These are phyloP conservation scores for Chrysopilus asiliformis DNA, from an alignment of 2,888 invertebrate genomes.

Conservation along the genomic window DNA sequence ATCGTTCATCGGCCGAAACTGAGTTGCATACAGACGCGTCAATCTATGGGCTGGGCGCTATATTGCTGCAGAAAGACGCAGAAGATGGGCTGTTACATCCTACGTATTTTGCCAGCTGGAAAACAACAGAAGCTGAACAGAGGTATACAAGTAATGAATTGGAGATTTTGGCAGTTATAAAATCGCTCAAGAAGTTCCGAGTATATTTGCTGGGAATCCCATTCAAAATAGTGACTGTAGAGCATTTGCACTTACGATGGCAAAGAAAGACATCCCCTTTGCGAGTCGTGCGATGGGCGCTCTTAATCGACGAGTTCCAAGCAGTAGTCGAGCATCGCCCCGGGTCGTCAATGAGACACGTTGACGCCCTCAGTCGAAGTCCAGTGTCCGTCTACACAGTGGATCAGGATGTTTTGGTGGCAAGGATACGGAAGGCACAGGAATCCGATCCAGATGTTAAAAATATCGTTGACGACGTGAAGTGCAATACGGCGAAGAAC, in stretches of 20 bases:
- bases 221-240: slow-evolving; percentile 9
- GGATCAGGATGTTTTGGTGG: no score
- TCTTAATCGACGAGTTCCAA: slow-evolving; percentile 2
- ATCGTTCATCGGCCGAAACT: slow-evolving; percentile 11
- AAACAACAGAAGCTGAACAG: neutral
- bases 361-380: slow-evolving; percentile 13
- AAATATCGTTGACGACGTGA: neutral
- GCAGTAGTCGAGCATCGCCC: slow-evolving; percentile 3
- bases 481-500: slow-evolving; percentile 1
- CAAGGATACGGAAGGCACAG: neutral
- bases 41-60: slow-evolving; percentile 15
- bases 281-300: slow-evolving; percentile 3
- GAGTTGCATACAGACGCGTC: slow-evolving; percentile 18
- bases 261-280: slow-evolving; percentile 2
- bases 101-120: no score
- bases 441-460: neutral
- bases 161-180: slow-evolving; percentile 9
- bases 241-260: slow-evolving; percentile 6
- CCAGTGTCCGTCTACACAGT: slow-evolving; percentile 5
- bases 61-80: slow-evolving; percentile 13
- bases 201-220: slow-evolving; percentile 7
- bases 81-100: neutral
- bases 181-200: slow-evolving; percentile 6
- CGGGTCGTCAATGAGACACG: slow-evolving; percentile 8
- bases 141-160: slow-evolving; percentile 9